These are phyloP conservation scores for Sandelia bainsii DNA, from an alignment of 2,797 vertebrate genomes.

Conservation along the genomic window DNA sequence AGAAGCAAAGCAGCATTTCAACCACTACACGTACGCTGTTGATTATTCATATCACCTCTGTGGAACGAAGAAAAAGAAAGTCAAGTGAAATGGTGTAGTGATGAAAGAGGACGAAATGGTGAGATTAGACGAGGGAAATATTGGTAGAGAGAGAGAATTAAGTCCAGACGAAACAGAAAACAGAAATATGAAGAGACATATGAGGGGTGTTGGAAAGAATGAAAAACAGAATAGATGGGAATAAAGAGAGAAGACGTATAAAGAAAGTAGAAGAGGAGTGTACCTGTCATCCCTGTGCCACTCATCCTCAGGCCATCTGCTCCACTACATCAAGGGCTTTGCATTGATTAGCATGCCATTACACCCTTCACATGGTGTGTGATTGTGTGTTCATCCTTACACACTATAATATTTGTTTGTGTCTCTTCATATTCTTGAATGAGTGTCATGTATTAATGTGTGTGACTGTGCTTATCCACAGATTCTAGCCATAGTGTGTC, in stretches of 20 bases:
- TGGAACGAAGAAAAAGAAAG: conserved; percentile 51
- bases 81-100: conserved; percentile 66
- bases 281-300: conserved; percentile 72
- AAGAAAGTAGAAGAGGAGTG: conserved; percentile 55
- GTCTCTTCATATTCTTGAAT: conserved; percentile 40
- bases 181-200: conserved; percentile 31
- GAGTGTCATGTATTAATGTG: conserved; percentile 54
- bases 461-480: conserved; percentile 26
- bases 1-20: conserved; percentile 54
- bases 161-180: conserved; percentile 38
- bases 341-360: conserved; percentile 81
- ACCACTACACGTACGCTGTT: conserved; percentile 46
- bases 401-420: conserved; percentile 43
- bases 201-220: conserved; percentile 27
- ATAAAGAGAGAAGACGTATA: conserved; percentile 41
- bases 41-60: conserved; percentile 72
- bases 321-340: conserved; percentile 77
- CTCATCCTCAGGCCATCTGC: conserved; percentile 79
- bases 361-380: conserved; percentile 64
- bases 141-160: conserved; percentile 58
- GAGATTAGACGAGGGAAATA: conserved; percentile 63
- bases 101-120: conserved; percentile 76
- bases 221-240: conserved; percentile 20
- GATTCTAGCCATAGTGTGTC: conserved; percentile 1
- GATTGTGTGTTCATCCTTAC: conserved; percentile 57